Percentiles rank a stretch among this genome's conserved stretches.
Conservation (phyloP, 2,888 invertebrate genomes). For the Polydrusus cervinus region DNA sequence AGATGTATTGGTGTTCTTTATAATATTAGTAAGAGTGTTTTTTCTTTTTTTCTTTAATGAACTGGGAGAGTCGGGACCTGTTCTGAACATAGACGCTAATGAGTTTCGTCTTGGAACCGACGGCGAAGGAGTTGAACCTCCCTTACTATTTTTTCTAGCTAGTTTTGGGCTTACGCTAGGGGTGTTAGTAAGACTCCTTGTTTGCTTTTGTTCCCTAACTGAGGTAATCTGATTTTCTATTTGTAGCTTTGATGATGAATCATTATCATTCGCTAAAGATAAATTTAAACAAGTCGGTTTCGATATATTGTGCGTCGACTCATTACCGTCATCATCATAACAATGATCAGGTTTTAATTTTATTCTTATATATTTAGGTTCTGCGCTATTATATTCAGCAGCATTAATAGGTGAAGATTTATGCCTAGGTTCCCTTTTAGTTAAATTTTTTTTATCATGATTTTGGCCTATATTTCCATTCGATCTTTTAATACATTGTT, state of each 20-base stretch:
- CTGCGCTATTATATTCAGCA: slow-evolving; percentile 55
- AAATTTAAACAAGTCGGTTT: slow-evolving; percentile 78
- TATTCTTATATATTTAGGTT: slow-evolving; percentile 77
- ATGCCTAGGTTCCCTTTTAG: slow-evolving; percentile 51
- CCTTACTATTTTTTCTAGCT: slow-evolving; percentile 65
- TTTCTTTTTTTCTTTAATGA: slow-evolving; percentile 68
- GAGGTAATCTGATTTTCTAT: slow-evolving; percentile 35
- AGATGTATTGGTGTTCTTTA: slow-evolving; percentile 67
- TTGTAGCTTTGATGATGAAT: slow-evolving; percentile 6
- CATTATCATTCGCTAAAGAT: slow-evolving; percentile 16
- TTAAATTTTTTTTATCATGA: slow-evolving; percentile 5
- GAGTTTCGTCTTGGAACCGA: slow-evolving; percentile 85
- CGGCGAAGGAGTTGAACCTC: slow-evolving; percentile 79
- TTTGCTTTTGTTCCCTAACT: slow-evolving; percentile 49
- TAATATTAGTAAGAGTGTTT: slow-evolving; percentile 66
- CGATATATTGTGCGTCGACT: slow-evolving; percentile 55
- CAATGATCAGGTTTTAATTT: slow-evolving; percentile 85
- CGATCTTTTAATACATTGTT: slow-evolving; percentile 55
- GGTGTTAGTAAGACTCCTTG: slow-evolving; percentile 61
- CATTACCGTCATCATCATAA: slow-evolving; percentile 72
- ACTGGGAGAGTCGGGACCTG: slow-evolving; percentile 79
- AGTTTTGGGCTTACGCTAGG: slow-evolving; percentile 73
- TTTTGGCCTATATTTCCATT: background rate
- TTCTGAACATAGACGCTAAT: slow-evolving; percentile 86
- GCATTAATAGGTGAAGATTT: slow-evolving; percentile 50